Evolutionary conservation across 2,113 vertebrate species (phyloP).

Genomic region (Dasyurus viverrinus): DNA sequence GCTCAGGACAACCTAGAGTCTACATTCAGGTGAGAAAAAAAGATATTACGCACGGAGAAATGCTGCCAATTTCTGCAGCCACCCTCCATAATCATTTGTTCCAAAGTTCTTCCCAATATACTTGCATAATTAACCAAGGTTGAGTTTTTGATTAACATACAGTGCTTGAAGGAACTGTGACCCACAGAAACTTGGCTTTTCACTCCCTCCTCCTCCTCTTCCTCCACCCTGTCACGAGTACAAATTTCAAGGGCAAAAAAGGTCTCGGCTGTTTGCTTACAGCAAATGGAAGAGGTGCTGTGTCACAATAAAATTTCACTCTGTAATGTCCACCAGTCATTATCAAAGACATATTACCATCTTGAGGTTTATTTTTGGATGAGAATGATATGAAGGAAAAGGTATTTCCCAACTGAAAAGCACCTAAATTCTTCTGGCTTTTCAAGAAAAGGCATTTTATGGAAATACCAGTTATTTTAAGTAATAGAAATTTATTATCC

Average conservation of each 20-base stretch:
- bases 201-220: constrained; percentile 56
- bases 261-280: constrained; percentile 81
- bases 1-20: not conserved
- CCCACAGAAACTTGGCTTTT: constrained; percentile 67
- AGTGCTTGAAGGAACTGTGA: constrained; percentile 66
- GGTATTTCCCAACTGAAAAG: constrained; percentile 60
- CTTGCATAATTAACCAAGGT: constrained; percentile 59
- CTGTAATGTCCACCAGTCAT: constrained; percentile 63
- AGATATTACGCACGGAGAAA: not conserved
- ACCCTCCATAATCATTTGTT: constrained; percentile 33
- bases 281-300: constrained; percentile 71
- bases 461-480: constrained; percentile 45
- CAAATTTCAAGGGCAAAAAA: constrained; percentile 81
- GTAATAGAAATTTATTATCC: constrained; percentile 25
- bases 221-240: constrained; percentile 73
- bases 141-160: constrained; percentile 77
- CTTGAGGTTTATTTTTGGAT: constrained; percentile 35
- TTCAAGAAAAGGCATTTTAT: constrained; percentile 18
- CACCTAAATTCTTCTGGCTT: constrained; percentile 67
- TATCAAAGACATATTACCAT: not conserved
- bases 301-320: constrained; percentile 39
- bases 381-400: constrained; percentile 29
- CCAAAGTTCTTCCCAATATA: constrained; percentile 45
- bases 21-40: not conserved
- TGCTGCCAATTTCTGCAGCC: not conserved